A percentile compares a stretch with the other conserved stretches of the same genome.
Evolutionary conservation across 2,888 invertebrate genomes (phyloP).

Genomic region (Thymelicus sylvestris): DNA sequence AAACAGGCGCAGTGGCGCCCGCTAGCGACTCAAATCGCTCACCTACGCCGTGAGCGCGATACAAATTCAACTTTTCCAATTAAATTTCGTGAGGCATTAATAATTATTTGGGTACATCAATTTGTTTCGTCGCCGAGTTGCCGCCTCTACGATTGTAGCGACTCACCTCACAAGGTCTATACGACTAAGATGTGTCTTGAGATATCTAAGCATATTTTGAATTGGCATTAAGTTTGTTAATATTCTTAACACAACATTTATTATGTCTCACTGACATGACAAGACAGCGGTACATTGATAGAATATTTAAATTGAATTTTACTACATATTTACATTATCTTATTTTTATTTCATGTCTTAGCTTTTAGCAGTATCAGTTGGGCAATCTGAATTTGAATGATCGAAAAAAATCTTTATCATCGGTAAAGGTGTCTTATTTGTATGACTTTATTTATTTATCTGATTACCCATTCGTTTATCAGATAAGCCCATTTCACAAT

Average conservation of each 20-base stretch:
- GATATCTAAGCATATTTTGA: slow-evolving; percentile 13
- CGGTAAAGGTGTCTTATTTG: too few species aligned
- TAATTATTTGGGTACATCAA: slow-evolving; percentile 86
- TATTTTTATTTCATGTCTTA: too few species aligned
- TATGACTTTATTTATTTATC: too few species aligned
- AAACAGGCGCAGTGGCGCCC: slow-evolving; percentile 76
- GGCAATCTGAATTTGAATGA: too few species aligned
- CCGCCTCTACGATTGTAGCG: slow-evolving; percentile 57
- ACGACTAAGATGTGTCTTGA: slow-evolving; percentile 46
- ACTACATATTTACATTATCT: too few species aligned
- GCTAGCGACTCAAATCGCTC: slow-evolving; percentile 78
- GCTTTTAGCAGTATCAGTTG: too few species aligned
- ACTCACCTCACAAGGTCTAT: slow-evolving; percentile 35
- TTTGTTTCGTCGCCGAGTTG: slow-evolving; percentile 81
- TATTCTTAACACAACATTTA: not conserved
- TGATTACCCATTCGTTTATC: too few species aligned
- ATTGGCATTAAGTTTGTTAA: not conserved
- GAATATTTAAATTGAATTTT: too few species aligned
- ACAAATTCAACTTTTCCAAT: slow-evolving; percentile 86
- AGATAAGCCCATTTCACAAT: too few species aligned
- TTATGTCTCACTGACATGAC: slow-evolving; percentile 1
- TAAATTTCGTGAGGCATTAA: slow-evolving; percentile 86
- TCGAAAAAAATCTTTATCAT: too few species aligned
- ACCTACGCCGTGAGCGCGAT: slow-evolving; percentile 84
- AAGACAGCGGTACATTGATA: not conserved